Percentiles rank a stretch among this genome's conserved stretches.
Evolutionary conservation across 2,888 invertebrate genomes (phyloP).

Genomic region (Mythimna vitellina): DNA sequence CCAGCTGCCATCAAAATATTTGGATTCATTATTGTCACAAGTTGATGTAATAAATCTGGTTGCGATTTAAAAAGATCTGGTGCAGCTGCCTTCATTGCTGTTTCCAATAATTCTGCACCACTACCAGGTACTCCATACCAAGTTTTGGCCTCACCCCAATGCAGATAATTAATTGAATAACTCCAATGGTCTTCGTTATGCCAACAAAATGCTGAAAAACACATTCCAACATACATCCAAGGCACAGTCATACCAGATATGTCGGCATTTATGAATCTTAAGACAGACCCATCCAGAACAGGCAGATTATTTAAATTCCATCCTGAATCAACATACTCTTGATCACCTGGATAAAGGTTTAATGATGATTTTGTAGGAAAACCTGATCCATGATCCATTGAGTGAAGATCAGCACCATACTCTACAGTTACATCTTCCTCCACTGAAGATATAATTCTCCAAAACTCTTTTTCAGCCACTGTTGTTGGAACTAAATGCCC

Average conservation of each 20-base stretch:
- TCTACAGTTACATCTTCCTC: conserved; percentile 94
- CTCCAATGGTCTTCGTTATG: conserved; percentile 97
- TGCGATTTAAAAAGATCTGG: conserved; percentile 94
- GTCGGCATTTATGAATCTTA: conserved; percentile 94
- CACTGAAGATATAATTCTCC: conserved; percentile 93
- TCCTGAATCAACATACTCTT: conserved; percentile 92
- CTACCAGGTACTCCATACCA: conserved; percentile 95
- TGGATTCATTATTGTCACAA: conserved; percentile 95
- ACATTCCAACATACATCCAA: conserved; percentile 97
- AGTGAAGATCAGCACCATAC: conserved; percentile 95
- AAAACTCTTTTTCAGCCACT: conserved; percentile 94
- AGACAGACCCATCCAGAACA: conserved; percentile 92
- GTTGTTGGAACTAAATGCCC: conserved; percentile 91
- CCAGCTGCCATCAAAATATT: conserved; percentile 92
- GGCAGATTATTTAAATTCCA: conserved; percentile 96
- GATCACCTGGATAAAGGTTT: conserved; percentile 91
- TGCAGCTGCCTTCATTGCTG: conserved; percentile 92
- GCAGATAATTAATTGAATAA: conserved; percentile 95
- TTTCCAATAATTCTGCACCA: conserved; percentile 93
- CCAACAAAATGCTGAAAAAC: conserved; percentile 96
- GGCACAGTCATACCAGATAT: conserved; percentile 94
- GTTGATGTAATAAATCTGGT: conserved; percentile 94
- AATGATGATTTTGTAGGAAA: conserved; percentile 93
- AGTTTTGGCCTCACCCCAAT: conserved; percentile 95
- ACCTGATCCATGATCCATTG: conserved; percentile 94